Conservation (phyloP, 1,140 invertebrate species). For the Octopus sinensis region DNA sequence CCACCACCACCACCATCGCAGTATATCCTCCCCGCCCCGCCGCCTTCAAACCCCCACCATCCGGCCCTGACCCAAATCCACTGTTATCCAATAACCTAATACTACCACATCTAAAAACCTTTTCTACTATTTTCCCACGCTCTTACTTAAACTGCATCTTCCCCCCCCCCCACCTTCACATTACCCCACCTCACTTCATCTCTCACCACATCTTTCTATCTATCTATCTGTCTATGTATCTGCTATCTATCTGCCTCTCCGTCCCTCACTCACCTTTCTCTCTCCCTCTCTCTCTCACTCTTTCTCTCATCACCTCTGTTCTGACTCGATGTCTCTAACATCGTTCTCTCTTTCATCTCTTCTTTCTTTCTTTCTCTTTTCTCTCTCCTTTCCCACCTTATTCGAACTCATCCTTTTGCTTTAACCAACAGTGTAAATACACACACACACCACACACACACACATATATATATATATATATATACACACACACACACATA, state of each 20-base stretch:
- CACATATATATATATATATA: neutral
- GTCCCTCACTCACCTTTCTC: slow-evolving; percentile 4
- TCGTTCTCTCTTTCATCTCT: slow-evolving; percentile 4
- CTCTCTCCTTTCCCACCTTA: neutral
- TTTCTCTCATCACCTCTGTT: neutral
- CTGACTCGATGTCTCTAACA: neutral
- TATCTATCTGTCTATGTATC: too few relatives aligned
- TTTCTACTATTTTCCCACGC: too few relatives aligned
- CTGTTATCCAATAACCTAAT: too few relatives aligned
- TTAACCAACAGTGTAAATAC: neutral
- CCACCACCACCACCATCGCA: too few relatives aligned
- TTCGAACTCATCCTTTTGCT: slow-evolving; percentile 8
- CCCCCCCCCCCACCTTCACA: too few relatives aligned
- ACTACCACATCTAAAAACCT: too few relatives aligned
- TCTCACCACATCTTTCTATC: too few relatives aligned
- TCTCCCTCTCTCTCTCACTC: neutral
- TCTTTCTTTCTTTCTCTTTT: slow-evolving; percentile 16
- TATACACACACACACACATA: neutral
- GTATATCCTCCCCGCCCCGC: too few relatives aligned
- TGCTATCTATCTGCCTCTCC: neutral
- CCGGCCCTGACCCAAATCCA: too few relatives aligned
- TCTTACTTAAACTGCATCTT: too few relatives aligned
- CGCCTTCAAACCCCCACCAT: too few relatives aligned
- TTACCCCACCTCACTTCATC: too few relatives aligned
- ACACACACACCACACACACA: neutral